A percentile compares a stretch with the other conserved stretches of the same genome.
phyloP scores from a whole-genome alignment of 2,888 invertebrate species.

The Rapana venosa region DNA sequence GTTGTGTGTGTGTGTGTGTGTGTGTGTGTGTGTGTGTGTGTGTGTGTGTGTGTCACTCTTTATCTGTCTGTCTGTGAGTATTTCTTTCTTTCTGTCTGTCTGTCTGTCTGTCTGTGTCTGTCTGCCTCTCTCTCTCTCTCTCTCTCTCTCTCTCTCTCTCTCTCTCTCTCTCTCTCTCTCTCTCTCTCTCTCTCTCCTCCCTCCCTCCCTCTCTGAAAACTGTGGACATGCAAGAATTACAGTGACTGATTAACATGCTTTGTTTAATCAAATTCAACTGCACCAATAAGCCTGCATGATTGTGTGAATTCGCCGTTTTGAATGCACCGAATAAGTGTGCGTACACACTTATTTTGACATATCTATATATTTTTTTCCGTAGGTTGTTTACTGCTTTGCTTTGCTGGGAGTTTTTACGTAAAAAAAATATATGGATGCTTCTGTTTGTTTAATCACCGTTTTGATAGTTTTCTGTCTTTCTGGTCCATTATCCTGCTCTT shows the following conservation, averaged over 20 bases:
- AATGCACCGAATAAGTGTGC: neutral
- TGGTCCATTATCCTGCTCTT: no score
- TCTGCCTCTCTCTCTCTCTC: neutral
- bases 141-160: neutral
- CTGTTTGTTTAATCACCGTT: neutral
- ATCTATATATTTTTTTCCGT: neutral
- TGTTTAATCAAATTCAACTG: neutral
- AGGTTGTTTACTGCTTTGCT: neutral
- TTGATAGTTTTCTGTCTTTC: no score
- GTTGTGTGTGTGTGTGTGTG: no score
- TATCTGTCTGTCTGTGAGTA: no score
- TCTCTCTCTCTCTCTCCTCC: neutral
- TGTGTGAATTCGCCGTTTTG: neutral
- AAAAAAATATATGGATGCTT: neutral
- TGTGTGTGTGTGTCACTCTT: slow-evolving; percentile 14
- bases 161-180: neutral
- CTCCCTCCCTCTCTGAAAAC: no score
- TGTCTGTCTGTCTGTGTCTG: no score
- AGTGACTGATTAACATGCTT: neutral
- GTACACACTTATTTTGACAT: neutral
- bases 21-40: slow-evolving; percentile 29
- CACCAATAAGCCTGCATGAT: neutral
- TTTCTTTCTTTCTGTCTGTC: neutral
- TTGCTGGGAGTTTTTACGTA: no score
- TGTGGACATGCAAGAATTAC: no score